These are phyloP conservation scores for Vulpes lagopus DNA, from an alignment of 2,113 vertebrate genomes.

Conservation along the genomic window DNA sequence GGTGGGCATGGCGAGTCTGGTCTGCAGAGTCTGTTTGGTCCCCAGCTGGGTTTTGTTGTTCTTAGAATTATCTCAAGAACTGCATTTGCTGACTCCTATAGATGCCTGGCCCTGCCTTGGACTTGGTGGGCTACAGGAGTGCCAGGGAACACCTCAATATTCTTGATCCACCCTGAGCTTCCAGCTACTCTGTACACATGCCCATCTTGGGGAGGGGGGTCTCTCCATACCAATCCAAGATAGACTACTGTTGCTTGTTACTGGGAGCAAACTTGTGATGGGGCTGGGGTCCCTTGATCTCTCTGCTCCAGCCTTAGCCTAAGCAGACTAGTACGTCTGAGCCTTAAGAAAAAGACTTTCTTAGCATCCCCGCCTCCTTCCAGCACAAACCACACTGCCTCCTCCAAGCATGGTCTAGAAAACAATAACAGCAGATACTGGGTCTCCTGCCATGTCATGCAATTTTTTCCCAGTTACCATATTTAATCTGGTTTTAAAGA, in stretches of 20 bases:
- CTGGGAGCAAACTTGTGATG: neutral
- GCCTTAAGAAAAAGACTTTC: neutral
- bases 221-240: neutral
- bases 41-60: no score
- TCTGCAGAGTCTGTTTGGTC: no score
- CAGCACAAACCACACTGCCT: no score
- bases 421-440: neutral
- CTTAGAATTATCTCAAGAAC: neutral
- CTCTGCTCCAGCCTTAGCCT: neutral
- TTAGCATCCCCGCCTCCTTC: neutral
- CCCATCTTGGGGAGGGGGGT: no score
- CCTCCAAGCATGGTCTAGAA: neutral
- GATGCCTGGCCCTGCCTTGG: neutral
- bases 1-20: no score
- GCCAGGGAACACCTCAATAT: neutral
- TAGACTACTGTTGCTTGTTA: neutral
- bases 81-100: neutral
- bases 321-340: no score
- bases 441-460: accelerated
- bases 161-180: accelerated
- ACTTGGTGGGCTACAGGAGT: neutral
- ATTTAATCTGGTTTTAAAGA: neutral
- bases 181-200: accelerated
- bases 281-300: neutral
- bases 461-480: neutral